Conservation (phyloP, 2,888 invertebrate genomes). For the Heliothis peltigera region DNA sequence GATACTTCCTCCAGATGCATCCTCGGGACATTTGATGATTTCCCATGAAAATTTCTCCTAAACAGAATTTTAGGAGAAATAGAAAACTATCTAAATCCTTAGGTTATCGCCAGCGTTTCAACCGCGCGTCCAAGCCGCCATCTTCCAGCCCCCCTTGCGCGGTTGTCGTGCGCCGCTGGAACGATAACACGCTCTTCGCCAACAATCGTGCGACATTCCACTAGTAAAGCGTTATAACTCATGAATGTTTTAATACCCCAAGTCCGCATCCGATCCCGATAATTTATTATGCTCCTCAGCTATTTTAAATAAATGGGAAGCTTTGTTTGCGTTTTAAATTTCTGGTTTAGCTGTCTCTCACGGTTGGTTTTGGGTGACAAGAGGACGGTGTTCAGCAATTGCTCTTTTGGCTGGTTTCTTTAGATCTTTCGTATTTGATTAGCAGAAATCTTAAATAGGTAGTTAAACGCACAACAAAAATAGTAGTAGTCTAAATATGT, state of each 20-base stretch:
- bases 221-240: constrained; percentile 70
- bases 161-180: constrained; percentile 65
- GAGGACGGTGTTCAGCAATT: neutral
- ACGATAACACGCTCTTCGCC: constrained; percentile 64
- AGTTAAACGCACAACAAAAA: too few relatives aligned
- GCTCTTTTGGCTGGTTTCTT: too few relatives aligned
- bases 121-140: constrained; percentile 36
- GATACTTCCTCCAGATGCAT: too few relatives aligned
- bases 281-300: constrained; percentile 62
- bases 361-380: constrained; percentile 17
- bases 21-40: too few relatives aligned
- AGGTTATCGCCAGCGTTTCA: constrained; percentile 9
- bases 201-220: constrained; percentile 69
- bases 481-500: too few relatives aligned
- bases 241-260: constrained; percentile 72
- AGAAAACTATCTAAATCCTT: neutral
- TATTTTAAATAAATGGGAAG: constrained; percentile 63
- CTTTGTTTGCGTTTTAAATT: constrained; percentile 59
- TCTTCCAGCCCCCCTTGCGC: constrained; percentile 20
- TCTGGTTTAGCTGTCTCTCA: constrained; percentile 35
- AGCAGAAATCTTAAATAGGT: too few relatives aligned
- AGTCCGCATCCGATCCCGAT: constrained; percentile 61
- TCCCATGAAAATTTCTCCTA: too few relatives aligned
- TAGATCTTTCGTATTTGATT: too few relatives aligned
- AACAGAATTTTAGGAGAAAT: too few relatives aligned